Conservation (phyloP, 1,140 invertebrate genomes). For the Drosophila elegans region DNA sequence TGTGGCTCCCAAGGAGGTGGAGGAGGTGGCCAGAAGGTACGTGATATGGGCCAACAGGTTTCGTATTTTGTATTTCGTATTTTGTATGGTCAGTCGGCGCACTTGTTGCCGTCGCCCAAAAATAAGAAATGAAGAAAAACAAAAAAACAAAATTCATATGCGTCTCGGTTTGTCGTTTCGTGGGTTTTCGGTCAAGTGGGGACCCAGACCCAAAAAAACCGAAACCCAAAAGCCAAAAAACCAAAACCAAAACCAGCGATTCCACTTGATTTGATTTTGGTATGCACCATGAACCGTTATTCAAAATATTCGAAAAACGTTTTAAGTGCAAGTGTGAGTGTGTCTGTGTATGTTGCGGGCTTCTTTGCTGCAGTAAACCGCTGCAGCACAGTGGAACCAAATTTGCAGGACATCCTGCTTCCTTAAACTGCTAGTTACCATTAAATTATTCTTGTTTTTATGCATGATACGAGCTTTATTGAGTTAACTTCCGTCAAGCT, state of each 20-base stretch:
- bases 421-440: constrained; percentile 1
- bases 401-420: constrained; percentile 42
- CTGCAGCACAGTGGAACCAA: constrained; percentile 29
- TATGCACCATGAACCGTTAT: constrained; percentile 81
- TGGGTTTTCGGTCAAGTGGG: constrained; percentile 56
- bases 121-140: constrained; percentile 10
- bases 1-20: constrained; percentile 29
- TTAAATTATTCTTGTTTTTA: background rate
- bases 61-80: constrained; percentile 17
- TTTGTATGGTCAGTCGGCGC: constrained; percentile 56
- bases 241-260: constrained; percentile 40
- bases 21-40: constrained; percentile 55
- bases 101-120: constrained; percentile 72
- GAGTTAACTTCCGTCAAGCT: background rate
- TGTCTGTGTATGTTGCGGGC: constrained; percentile 29
- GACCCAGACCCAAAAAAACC: constrained; percentile 28
- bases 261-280: constrained; percentile 83
- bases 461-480: too few species aligned
- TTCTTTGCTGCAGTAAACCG: constrained; percentile 47
- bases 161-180: constrained; percentile 65
- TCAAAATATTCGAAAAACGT: constrained; percentile 83
- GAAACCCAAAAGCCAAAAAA: constrained; percentile 21
- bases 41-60: constrained; percentile 83
- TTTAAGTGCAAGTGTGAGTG: constrained; percentile 49
- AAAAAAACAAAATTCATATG: constrained; percentile 65